Base-by-base conservation (phyloP, 2,888 invertebrate species). In the Netelia melanura region DNA sequence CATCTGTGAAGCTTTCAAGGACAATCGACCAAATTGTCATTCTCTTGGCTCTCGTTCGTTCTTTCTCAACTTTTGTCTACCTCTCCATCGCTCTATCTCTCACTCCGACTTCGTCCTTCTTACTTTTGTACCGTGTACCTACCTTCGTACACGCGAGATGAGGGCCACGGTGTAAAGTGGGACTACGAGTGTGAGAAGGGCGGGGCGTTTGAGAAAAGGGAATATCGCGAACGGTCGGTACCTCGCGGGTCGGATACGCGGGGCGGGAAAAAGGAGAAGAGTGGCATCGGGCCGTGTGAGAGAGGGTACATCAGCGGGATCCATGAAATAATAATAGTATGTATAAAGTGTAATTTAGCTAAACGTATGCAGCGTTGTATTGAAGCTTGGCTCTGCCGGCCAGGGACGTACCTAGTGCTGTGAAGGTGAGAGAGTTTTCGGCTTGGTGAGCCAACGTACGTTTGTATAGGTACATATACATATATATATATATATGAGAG, bases 301-400 rank as follows among this genome's bases (percentile, higher is more conserved):
- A 90, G 91, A 91, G 91, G 90, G 88, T 86, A 88, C 88, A 89
- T 91, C 89, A 90, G 88, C 88, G 89, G 89, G 88, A 89, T 89
- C 89, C 90, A 90, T 91, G 91, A 91, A 92, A 92, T 92, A 92
- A 92, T 92, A 92, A 92, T 91, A 90, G 91, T 90, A 91, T 90
- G 89, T 91, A 92, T 91, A 91, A 92, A 92, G 91, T 92, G 90
- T 92, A 92, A 92, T 92, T 92, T 92, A 91, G 89, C 92, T 92
- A 92, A 92, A 91, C 91, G 92, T 92, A 92, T 91, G 92, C 91
- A 92, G 90, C 89, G 91, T 91, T 90, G 91, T 88, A 89, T 89
- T 83, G 90, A 90, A 88, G 90, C 88, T 88, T 88, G 89, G 88
- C 90, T 87, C 86, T 83, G 88, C 87, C 86, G 71, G 79, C 72